Percentiles rank a stretch among this genome's conserved stretches.
phyloP scores from a whole-genome alignment of 2,888 invertebrate species.

The Cenopis cana region DNA sequence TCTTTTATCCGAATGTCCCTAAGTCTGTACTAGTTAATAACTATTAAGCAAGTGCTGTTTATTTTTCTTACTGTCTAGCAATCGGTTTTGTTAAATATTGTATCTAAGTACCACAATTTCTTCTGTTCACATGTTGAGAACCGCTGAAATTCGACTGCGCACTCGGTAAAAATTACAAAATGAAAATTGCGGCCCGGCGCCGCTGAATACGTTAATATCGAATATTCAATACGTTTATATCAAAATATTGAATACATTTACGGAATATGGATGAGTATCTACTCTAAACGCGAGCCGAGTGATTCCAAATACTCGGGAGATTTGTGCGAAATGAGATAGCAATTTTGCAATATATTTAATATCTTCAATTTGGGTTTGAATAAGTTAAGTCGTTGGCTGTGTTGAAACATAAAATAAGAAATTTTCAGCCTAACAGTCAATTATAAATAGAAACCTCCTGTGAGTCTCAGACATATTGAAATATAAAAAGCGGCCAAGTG shows the following conservation, averaged over 20 bases:
- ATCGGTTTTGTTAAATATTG: too few species aligned
- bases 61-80: too few species aligned
- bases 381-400: slow-evolving; percentile 6
- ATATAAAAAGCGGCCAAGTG: too few species aligned
- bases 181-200: slow-evolving; percentile 83
- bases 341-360: slow-evolving; percentile 55
- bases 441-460: too few species aligned
- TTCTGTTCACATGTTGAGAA: slow-evolving; percentile 58
- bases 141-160: slow-evolving; percentile 65
- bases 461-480: too few species aligned
- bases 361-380: slow-evolving; percentile 17
- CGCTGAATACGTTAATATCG: slow-evolving; percentile 84
- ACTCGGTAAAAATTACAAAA: slow-evolving; percentile 85
- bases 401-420: too few species aligned
- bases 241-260: slow-evolving; percentile 71
- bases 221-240: slow-evolving; percentile 83
- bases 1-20: too few species aligned
- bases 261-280: slow-evolving; percentile 57
- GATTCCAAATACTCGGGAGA: slow-evolving; percentile 66
- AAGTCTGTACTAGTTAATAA: too few species aligned
- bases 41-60: too few species aligned
- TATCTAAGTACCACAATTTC: too few species aligned
- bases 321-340: slow-evolving; percentile 71
- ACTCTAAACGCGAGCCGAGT: slow-evolving; percentile 68
- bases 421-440: too few species aligned